Evolutionary conservation across 2,888 invertebrate species (phyloP).

Genomic region (Cabera pusaria): DNA sequence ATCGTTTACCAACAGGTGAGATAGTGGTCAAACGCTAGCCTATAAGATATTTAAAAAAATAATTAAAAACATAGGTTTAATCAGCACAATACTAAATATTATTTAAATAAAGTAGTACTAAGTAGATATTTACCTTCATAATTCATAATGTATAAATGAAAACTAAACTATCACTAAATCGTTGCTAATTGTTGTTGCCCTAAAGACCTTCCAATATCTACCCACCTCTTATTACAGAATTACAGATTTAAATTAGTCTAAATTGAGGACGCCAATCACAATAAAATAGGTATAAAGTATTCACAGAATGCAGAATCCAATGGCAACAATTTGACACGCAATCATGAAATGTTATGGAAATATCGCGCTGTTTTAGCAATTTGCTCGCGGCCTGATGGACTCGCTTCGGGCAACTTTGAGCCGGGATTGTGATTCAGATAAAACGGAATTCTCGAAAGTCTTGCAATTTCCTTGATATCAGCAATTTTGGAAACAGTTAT

Average conservation of each 20-base stretch:
- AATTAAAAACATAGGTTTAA: no score
- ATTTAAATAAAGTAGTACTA: no score
- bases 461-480: slow-evolving; percentile 13
- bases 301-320: slow-evolving; percentile 42
- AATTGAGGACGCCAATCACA: slow-evolving; percentile 21
- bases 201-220: no score
- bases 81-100: no score
- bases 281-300: slow-evolving; percentile 29
- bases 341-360: slow-evolving; percentile 50
- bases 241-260: slow-evolving; percentile 20
- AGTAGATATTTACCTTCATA: no score
- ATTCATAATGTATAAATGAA: no score
- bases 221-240: no score
- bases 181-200: no score
- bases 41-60: no score
- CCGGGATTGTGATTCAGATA: slow-evolving; percentile 44
- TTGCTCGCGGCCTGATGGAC: slow-evolving; percentile 41
- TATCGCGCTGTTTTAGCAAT: slow-evolving; percentile 50
- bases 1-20: no score
- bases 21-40: no score
- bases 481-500: slow-evolving; percentile 8
- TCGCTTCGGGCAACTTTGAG: slow-evolving; percentile 62
- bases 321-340: slow-evolving; percentile 57
- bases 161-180: no score
- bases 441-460: slow-evolving; percentile 19